Base-by-base conservation (phyloP, 2,113 vertebrate genomes). In the Ramphastos sulfuratus region DNA sequence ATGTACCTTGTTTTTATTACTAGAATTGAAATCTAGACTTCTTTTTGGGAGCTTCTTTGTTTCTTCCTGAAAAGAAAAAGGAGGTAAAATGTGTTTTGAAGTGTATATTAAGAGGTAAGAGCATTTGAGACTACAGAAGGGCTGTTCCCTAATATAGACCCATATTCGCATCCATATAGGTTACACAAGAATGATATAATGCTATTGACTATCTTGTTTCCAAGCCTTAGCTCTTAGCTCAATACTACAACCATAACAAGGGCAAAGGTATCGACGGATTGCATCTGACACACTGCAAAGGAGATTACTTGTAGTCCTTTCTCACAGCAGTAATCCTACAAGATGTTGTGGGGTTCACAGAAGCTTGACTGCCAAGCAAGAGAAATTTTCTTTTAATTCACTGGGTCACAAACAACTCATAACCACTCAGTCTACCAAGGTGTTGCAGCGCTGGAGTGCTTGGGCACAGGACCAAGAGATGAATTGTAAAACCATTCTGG, bases 141-240 rank as follows among this genome's bases (percentile, higher is more conserved):
- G 6, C 30, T 63, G 33, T 67, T 94, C 59, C 37, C 24, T 75
- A 58, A 31, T 58, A 12, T 82, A 66, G 27, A 28, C 25, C 15
- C 2, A 1, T 59, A 17, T 69, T 93, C 55, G 56, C 30, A 59
- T 54, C 81, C 64, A 35, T 50, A 66, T 7, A 66, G 65, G 50
- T 30, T 89, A 50, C 44, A 89, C 52, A 90, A 80, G 66, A 82
- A 85, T 4, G 23, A 60, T 56, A 83, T 52, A 54, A 92, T 16
- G 31, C 64, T 93, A 83, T 92, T 78, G 89, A 89, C 85, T 82
- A 4, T 50, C 75, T 92, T 91, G 37, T 87, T 95, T 85, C 44
- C 65, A 77, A 77, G 79, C n/a, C 6, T 87, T 37, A 60, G 44
- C 28, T 76, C 56, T 84, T 82, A 75, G 77, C 63, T 85, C 80